Conservation (phyloP, 2,888 invertebrate species). For the Dryadula phaetusa region DNA sequence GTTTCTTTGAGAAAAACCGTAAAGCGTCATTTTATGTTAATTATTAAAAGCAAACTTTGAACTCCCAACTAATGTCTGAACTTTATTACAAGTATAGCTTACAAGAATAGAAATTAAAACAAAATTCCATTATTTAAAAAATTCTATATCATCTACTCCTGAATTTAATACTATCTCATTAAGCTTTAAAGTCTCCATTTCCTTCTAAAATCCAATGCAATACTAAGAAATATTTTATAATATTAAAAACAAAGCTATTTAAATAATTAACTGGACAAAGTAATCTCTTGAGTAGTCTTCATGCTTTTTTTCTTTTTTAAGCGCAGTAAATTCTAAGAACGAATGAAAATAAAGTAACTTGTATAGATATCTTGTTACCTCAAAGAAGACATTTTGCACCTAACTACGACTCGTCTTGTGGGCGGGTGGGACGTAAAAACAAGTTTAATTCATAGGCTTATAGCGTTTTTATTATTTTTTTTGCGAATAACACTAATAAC, state of each 20-base stretch:
- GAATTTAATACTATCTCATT: background rate
- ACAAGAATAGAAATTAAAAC: too few species aligned
- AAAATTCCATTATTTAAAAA: too few species aligned
- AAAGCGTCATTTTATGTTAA: too few species aligned
- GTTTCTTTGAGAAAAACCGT: too few species aligned
- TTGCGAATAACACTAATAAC: too few species aligned
- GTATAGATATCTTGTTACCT: slow-evolving; percentile 63
- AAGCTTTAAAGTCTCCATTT: background rate
- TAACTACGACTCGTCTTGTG: slow-evolving; percentile 59
- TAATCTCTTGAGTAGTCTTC: slow-evolving; percentile 26
- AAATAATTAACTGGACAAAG: slow-evolving; percentile 17
- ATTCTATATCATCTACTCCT: background rate
- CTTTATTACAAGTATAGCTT: too few species aligned
- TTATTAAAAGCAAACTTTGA: too few species aligned
- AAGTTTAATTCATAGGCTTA: slow-evolving; percentile 50
- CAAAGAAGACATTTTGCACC: slow-evolving; percentile 76
- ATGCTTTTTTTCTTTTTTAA: slow-evolving; percentile 8
- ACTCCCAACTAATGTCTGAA: too few species aligned
- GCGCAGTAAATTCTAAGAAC: slow-evolving; percentile 17
- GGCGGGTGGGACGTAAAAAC: slow-evolving; percentile 59
- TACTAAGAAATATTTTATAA: slow-evolving; percentile 29
- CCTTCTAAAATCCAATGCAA: background rate
- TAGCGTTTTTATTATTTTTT: slow-evolving; percentile 4
- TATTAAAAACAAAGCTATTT: slow-evolving; percentile 32
- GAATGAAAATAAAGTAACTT: slow-evolving; percentile 51